A percentile compares a stretch with the other conserved stretches of the same genome.
Conservation (phyloP, 2,113 vertebrate species). For the Misgurnus mizolepis region DNA sequence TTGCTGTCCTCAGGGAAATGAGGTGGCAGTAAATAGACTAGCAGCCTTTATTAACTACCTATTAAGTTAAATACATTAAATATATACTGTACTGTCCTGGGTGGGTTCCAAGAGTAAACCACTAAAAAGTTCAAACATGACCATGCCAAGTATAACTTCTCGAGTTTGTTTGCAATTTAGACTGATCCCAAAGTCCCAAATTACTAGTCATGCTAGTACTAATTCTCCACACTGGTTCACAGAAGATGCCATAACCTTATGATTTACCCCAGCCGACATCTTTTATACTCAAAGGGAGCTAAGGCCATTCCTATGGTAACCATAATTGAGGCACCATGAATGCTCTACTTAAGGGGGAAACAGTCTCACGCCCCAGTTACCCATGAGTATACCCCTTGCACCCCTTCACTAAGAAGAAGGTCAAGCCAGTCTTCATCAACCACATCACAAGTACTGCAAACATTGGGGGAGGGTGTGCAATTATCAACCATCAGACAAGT, state of each 20-base stretch:
- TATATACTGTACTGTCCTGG: not conserved
- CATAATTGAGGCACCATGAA: slow-evolving; percentile 28
- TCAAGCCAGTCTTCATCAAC: not conserved
- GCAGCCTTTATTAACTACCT: not conserved
- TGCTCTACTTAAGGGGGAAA: slow-evolving; percentile 19
- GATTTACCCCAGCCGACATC: slow-evolving; percentile 4
- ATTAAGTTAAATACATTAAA: slow-evolving; percentile 1
- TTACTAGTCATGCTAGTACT: slow-evolving; percentile 1
- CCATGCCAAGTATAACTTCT: no score
- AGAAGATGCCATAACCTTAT: slow-evolving; percentile 23
- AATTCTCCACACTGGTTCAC: not conserved
- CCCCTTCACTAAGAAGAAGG: not conserved
- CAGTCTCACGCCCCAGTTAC: slow-evolving; percentile 46
- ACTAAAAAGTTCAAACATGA: slow-evolving; percentile 4
- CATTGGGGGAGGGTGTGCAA: not conserved
- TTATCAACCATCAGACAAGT: not conserved
- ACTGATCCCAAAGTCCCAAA: not conserved
- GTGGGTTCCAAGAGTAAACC: not conserved
- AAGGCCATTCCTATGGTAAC: slow-evolving; percentile 17
- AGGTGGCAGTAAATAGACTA: not conserved
- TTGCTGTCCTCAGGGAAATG: not conserved
- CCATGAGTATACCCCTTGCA: not conserved
- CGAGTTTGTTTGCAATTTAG: not conserved
- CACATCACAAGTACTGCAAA: slow-evolving; percentile 18
- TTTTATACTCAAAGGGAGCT: not conserved